phyloP scores from a whole-genome alignment of 1,140 invertebrate species.

The Trichogramma pretiosum region DNA sequence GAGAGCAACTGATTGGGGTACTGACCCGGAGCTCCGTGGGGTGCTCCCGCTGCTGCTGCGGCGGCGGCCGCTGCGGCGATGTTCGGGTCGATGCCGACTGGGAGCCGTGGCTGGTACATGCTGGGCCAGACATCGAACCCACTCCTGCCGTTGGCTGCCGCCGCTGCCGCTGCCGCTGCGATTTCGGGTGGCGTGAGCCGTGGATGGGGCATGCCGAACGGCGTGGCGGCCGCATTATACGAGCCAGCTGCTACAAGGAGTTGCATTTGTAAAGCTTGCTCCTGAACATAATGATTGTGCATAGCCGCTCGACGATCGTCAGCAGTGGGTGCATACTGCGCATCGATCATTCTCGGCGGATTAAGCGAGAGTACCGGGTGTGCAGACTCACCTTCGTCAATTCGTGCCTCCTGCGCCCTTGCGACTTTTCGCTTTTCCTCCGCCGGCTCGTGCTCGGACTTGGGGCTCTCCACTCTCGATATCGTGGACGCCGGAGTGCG shows the following conservation, averaged over 20 bases:
- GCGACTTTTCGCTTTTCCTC: conserved; percentile 8
- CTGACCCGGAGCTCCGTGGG: conserved; percentile 27
- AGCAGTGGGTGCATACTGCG: conserved; percentile 46
- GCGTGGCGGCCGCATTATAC: too few species aligned
- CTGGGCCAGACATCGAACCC: conserved; percentile 43
- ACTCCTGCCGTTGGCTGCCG: conserved; percentile 23
- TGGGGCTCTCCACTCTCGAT: conserved; percentile 16
- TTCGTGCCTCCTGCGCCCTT: conserved; percentile 35
- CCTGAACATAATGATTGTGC: too few species aligned
- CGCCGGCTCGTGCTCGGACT: conserved; percentile 6
- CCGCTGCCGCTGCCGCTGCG: conserved; percentile 34
- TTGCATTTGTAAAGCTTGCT: too few species aligned
- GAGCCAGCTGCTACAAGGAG: too few species aligned
- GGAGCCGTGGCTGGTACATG: conserved; percentile 46
- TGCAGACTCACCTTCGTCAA: conserved; percentile 44
- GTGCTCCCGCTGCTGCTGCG: conserved; percentile 9
- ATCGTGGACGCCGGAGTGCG: conserved; percentile 16
- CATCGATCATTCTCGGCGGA: conserved; percentile 50
- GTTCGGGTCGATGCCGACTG: conserved; percentile 31
- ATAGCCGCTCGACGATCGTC: too few species aligned
- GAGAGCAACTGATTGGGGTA: conserved; percentile 42
- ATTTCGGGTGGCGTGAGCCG: conserved; percentile 41
- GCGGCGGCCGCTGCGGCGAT: too few species aligned
- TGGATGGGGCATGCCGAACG: not conserved
- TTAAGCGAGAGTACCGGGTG: conserved; percentile 40